Conservation (phyloP, 2,113 vertebrate genomes). For the Pycnonotus jocosus region DNA sequence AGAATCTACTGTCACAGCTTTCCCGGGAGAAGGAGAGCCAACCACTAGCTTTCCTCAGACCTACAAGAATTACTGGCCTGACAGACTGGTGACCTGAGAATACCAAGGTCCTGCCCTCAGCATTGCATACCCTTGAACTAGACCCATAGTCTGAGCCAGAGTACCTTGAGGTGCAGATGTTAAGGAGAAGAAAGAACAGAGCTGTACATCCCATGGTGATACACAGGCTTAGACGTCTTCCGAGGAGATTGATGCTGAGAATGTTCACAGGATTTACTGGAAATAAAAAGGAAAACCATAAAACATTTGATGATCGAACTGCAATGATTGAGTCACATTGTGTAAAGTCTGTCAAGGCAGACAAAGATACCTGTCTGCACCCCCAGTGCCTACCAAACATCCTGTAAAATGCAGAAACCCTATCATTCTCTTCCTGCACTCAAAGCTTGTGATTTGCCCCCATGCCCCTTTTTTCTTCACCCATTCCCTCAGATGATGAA, state of each 20-base stretch:
- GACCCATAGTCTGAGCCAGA: not conserved
- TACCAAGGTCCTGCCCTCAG: not conserved
- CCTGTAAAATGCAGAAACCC: not conserved
- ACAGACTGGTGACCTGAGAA: not conserved
- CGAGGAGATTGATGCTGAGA: constrained; percentile 80
- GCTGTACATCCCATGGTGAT: constrained; percentile 82
- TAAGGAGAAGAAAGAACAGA: constrained; percentile 86
- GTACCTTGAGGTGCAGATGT: constrained; percentile 88
- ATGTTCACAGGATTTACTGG: constrained; percentile 91
- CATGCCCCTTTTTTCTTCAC: not conserved
- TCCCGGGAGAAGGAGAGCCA: not conserved
- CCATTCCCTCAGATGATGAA: not conserved
- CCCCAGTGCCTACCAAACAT: not conserved
- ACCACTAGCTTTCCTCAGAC: not conserved
- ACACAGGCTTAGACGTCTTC: constrained; percentile 79
- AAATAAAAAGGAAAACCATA: not conserved
- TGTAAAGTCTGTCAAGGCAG: too few relatives aligned
- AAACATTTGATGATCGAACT: not conserved
- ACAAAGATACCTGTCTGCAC: not conserved
- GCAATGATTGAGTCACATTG: not conserved
- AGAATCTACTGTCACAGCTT: not conserved
- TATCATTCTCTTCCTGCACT: not conserved
- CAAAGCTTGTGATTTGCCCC: not conserved
- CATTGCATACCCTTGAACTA: fast-evolving
- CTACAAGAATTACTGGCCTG: not conserved